Conservation (phyloP, 2,888 invertebrate genomes). For the Melinaea marsaeus region DNA sequence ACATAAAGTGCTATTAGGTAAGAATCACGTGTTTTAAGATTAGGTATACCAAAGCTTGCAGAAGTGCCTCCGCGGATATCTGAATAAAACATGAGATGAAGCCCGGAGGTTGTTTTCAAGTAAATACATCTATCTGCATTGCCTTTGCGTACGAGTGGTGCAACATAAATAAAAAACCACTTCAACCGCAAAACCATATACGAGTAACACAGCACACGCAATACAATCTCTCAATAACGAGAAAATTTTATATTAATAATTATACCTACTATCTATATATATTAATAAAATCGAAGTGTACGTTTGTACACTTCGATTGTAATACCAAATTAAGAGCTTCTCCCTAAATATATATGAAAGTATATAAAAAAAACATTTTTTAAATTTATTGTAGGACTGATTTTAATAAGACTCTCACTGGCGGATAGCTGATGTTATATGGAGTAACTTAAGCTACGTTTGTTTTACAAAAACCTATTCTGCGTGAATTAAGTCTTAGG, state of each 20-base stretch:
- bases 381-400: no score
- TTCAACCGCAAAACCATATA: conserved; percentile 34
- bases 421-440: no score
- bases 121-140: conserved; percentile 30
- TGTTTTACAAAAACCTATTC: no score
- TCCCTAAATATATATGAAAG: no score
- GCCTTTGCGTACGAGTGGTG: conserved; percentile 33
- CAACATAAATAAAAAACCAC: conserved; percentile 34
- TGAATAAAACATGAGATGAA: conserved; percentile 31
- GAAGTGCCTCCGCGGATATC: conserved; percentile 13
- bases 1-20: neutral
- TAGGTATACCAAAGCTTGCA: neutral
- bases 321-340: no score
- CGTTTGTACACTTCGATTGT: no score
- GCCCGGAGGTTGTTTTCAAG: conserved; percentile 19
- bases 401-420: no score
- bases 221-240: conserved; percentile 14
- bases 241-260: neutral
- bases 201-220: conserved; percentile 30
- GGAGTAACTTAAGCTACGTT: no score
- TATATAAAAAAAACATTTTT: no score
- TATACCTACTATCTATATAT: no score
- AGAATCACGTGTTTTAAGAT: neutral
- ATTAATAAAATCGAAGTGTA: no score
- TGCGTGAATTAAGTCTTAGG: no score